These are phyloP conservation scores for Poecile atricapillus DNA, from an alignment of 2,113 vertebrate species.

Conservation along the genomic window DNA sequence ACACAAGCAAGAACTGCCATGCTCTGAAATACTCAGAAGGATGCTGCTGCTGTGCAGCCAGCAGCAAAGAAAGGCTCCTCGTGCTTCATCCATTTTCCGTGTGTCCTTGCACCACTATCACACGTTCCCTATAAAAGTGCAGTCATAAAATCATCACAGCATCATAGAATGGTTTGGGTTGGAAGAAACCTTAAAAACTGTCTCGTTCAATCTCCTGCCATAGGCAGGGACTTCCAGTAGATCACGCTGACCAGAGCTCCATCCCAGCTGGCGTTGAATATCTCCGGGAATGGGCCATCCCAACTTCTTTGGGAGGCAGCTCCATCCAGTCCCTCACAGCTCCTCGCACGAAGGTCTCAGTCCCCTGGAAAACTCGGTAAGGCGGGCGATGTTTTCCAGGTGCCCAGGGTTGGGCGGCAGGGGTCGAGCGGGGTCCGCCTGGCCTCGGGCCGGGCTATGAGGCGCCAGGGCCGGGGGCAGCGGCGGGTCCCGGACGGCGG, in stretches of 20 bases:
- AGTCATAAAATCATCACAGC: background rate
- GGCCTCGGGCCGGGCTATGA: rapidly evolving
- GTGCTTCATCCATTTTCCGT: rapidly evolving
- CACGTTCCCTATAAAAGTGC: rapidly evolving
- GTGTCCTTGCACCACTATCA: no score
- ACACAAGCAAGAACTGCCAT: rapidly evolving
- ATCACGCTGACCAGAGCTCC: background rate
- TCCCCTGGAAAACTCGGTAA: rapidly evolving
- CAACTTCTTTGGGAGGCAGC: background rate
- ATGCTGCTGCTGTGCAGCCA: background rate
- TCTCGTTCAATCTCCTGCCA: background rate
- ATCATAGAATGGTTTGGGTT: background rate
- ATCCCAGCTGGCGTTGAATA: background rate
- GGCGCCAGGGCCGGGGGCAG: background rate
- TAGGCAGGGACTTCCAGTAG: background rate
- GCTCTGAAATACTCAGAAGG: no score
- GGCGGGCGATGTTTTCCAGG: no score
- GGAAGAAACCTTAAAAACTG: background rate
- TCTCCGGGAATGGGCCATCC: background rate
- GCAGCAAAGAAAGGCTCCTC: background rate
- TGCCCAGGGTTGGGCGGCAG: rapidly evolving
- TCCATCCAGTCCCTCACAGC: no score
- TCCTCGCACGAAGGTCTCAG: background rate
- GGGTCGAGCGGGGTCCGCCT: rapidly evolving
- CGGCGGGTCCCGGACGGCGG: no score